Evolutionary conservation across 2,888 invertebrate species (phyloP).

Genomic region (Lucinisca nassula): DNA sequence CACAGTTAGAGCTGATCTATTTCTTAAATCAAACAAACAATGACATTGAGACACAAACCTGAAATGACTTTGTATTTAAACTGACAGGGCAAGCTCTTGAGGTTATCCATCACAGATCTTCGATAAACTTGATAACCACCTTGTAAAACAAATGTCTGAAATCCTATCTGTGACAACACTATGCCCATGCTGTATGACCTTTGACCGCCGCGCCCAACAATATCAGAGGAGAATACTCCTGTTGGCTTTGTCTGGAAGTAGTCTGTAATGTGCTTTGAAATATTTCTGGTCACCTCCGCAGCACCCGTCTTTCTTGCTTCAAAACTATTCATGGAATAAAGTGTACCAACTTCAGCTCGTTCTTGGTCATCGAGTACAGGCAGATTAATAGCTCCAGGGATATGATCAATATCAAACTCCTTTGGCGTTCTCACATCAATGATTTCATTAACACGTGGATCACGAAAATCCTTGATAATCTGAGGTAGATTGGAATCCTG

Average conservation of each 20-base stretch:
- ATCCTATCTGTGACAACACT: slow-evolving; percentile 76
- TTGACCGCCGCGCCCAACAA: slow-evolving; percentile 79
- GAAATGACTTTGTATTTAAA: slow-evolving; percentile 74
- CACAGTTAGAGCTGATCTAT: no score
- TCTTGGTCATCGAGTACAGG: slow-evolving; percentile 72
- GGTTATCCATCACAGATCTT: slow-evolving; percentile 55
- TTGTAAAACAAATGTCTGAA: slow-evolving; percentile 68
- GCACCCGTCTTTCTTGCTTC: slow-evolving; percentile 76
- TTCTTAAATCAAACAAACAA: no score
- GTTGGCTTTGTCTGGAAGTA: slow-evolving; percentile 67
- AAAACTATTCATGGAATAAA: slow-evolving; percentile 66
- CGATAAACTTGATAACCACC: slow-evolving; percentile 77
- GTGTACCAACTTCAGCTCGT: slow-evolving; percentile 70
- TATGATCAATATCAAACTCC: slow-evolving; percentile 77
- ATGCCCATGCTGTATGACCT: slow-evolving; percentile 75
- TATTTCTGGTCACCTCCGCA: slow-evolving; percentile 67
- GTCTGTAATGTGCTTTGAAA: slow-evolving; percentile 67
- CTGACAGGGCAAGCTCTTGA: slow-evolving; percentile 63
- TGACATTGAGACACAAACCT: slow-evolving; percentile 69
- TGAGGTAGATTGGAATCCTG: slow-evolving; percentile 21
- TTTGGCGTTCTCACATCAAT: slow-evolving; percentile 77
- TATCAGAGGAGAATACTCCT: slow-evolving; percentile 73
- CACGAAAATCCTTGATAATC: slow-evolving; percentile 22
- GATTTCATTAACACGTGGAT: slow-evolving; percentile 63
- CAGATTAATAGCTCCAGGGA: slow-evolving; percentile 77